Base-by-base conservation (phyloP, 2,888 invertebrate species). In the Cecidostiba fungosa region DNA sequence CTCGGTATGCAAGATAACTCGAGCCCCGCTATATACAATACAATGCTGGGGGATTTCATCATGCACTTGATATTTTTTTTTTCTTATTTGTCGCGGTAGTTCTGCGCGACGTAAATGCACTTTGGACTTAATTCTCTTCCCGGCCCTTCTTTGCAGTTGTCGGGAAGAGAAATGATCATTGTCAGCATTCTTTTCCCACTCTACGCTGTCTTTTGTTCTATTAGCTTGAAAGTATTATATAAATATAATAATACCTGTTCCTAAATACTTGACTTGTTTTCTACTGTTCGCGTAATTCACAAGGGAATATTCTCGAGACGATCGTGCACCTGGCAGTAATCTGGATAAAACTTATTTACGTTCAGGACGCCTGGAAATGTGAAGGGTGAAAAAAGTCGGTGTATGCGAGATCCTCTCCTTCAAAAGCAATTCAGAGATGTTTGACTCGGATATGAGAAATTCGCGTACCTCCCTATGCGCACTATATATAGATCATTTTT, bases 381-480 rank as follows among this genome's bases (percentile, higher is more conserved):
- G 62, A 62, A 14, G 69, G 3, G 43, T 26, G n/a, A 74, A 74
- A 72, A 74, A 66, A 81, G 29, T 72, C 73, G 16, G 62, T 23
- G 23, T 32, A 66, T 66, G n/a, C 66, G 47, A 78, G 39, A 43
- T 12, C 1, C 12, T 32, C 36, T 43, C 19, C 19, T 36, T 36
- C 3, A 66, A 79, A 79, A 74, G 79, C 73, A 66, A 73, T 84
- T 84, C 36, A 59, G 32, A 84, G 73, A 62, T 84, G 73, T 78
- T 79, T 74, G 73, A 5, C 47, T 74, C 74, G 74, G 73, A 74
- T 78, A 73, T 62, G 78, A 73, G 78, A 47, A 66, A 66, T 66
- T 74, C 47, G 78, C 78, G 19, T 66, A 47, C 78, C 77, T 73
- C 32, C 1, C 32, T 32, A 32, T 32, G 32, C 32, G 32, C 6